Conservation (phyloP, 1,140 invertebrate species). For the Zaprionus ornatus region DNA sequence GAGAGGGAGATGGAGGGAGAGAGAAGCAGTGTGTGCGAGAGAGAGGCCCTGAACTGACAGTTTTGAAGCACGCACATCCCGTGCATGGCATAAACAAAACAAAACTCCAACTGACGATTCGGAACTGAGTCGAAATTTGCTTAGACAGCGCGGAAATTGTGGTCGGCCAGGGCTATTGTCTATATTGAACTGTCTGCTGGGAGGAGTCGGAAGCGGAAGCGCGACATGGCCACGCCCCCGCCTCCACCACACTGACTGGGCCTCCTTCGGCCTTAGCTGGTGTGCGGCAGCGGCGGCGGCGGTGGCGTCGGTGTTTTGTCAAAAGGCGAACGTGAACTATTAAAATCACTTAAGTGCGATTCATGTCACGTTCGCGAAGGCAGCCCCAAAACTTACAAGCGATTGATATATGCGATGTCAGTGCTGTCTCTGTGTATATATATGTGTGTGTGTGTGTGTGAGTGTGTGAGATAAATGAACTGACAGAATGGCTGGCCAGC, state of each 20-base stretch:
- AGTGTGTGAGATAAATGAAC: conserved; percentile 59
- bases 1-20: neutral
- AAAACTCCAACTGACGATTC: conserved; percentile 24
- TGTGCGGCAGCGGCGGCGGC: conserved; percentile 29
- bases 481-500: conserved; percentile 35
- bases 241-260: neutral
- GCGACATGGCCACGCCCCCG: conserved; percentile 24
- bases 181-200: conserved; percentile 21
- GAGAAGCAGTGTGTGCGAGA: neutral
- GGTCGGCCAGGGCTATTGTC: conserved; percentile 49
- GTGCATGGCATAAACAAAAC: conserved; percentile 66
- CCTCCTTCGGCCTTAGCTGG: neutral
- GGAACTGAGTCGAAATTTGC: conserved; percentile 55
- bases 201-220: conserved; percentile 45
- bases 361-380: conserved; percentile 70
- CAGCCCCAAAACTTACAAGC: conserved; percentile 63
- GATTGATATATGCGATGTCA: conserved; percentile 73
- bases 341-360: conserved; percentile 81
- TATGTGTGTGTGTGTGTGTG: conserved; percentile 31
- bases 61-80: conserved; percentile 72
- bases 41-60: conserved; percentile 61
- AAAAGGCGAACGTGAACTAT: conserved; percentile 80
- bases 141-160: conserved; percentile 64
- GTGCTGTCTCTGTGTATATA: conserved; percentile 1
- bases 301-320: conserved; percentile 50